Conservation (phyloP, 2,797 vertebrate species). For the Triplophysa bombifrons region DNA sequence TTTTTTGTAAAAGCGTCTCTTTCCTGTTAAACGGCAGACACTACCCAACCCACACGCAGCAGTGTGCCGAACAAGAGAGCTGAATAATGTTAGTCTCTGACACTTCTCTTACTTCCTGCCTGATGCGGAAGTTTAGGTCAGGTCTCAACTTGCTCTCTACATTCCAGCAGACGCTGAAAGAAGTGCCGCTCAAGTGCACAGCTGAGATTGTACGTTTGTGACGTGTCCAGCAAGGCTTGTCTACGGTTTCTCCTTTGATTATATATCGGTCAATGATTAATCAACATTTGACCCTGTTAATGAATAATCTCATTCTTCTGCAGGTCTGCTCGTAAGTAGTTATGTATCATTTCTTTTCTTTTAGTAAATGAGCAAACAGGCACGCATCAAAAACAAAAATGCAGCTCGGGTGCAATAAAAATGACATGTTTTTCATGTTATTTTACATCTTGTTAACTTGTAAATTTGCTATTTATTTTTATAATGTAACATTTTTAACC, state of each 20-base stretch:
- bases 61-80: slow-evolving; percentile 53
- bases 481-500: too few species aligned
- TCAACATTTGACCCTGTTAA: background rate
- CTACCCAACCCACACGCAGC: slow-evolving; percentile 46
- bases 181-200: background rate
- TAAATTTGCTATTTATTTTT: too few species aligned
- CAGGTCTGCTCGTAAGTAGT: background rate
- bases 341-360: background rate
- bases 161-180: slow-evolving; percentile 65
- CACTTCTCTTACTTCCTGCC: slow-evolving; percentile 72
- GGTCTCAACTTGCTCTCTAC: slow-evolving; percentile 74
- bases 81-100: slow-evolving; percentile 60
- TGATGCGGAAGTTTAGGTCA: slow-evolving; percentile 82
- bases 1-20: slow-evolving; percentile 27
- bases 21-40: slow-evolving; percentile 45
- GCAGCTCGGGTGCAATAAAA: too few species aligned
- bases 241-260: slow-evolving; percentile 4
- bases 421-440: too few species aligned
- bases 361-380: background rate
- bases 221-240: background rate
- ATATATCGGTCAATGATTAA: slow-evolving; percentile 34
- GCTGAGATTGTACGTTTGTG: background rate
- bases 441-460: too few species aligned
- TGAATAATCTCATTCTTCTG: background rate
- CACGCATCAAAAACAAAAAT: too few species aligned